Conservation (phyloP, 2,888 invertebrate species). For the Cheilosia pagana region DNA sequence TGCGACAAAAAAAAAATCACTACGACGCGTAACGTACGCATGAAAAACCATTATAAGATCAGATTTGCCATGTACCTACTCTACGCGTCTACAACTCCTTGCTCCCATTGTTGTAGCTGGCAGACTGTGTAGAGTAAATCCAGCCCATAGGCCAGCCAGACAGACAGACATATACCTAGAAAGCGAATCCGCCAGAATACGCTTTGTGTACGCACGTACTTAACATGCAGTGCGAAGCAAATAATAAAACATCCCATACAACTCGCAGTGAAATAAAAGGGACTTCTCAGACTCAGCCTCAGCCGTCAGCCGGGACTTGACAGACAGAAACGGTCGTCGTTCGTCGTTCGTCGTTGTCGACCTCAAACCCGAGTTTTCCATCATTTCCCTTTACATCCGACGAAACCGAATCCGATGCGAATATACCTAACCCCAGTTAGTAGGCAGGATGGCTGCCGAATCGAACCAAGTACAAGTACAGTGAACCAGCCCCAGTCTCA, state of each 20-base stretch:
- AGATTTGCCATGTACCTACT: constrained; percentile 27
- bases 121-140: constrained; percentile 28
- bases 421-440: constrained; percentile 46
- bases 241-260: constrained; percentile 42
- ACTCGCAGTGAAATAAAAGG: constrained; percentile 29
- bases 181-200: constrained; percentile 39
- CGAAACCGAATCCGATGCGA: constrained; percentile 25
- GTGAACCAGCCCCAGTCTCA: constrained; percentile 7
- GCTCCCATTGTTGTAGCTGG: constrained; percentile 30
- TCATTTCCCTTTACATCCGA: constrained; percentile 60
- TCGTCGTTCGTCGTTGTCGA: constrained; percentile 20
- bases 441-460: constrained; percentile 13
- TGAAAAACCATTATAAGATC: constrained; percentile 57
- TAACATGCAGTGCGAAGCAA: constrained; percentile 62
- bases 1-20: neutral
- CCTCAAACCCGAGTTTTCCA: constrained; percentile 69
- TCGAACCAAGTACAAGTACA: neutral
- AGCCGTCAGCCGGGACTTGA: constrained; percentile 28
- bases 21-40: constrained; percentile 38
- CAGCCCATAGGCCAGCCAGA: constrained; percentile 49
- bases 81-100: constrained; percentile 24
- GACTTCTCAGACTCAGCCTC: neutral
- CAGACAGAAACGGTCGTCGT: constrained; percentile 13
- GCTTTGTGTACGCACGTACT: constrained; percentile 60
- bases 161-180: too few species aligned